These are phyloP conservation scores for Zophobas morio DNA, from an alignment of 1,140 invertebrate genomes.

Conservation along the genomic window DNA sequence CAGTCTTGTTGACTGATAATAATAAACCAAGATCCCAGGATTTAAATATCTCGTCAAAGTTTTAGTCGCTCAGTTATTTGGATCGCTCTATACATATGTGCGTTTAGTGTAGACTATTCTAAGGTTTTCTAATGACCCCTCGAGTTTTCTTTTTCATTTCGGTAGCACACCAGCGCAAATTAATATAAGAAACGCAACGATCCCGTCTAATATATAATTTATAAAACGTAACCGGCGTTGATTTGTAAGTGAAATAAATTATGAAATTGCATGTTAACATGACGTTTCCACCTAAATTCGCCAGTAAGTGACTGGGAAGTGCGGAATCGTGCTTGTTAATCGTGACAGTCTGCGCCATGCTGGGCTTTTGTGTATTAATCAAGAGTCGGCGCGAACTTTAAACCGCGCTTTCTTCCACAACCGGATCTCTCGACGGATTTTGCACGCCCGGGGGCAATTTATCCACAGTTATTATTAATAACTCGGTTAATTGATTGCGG, in stretches of 20 bases:
- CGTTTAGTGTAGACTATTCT: too few relatives aligned
- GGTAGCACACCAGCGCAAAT: too few relatives aligned
- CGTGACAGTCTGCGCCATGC: constrained; percentile 59
- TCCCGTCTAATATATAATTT: constrained; percentile 47
- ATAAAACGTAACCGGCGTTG: constrained; percentile 51
- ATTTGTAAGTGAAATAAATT: constrained; percentile 62
- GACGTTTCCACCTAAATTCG: constrained; percentile 56
- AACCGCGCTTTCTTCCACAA: constrained; percentile 23
- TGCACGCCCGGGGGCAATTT: constrained; percentile 35
- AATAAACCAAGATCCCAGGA: too few relatives aligned
- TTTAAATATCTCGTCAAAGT: too few relatives aligned
- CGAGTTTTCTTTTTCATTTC: too few relatives aligned
- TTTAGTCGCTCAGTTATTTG: too few relatives aligned
- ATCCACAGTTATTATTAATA: constrained; percentile 35
- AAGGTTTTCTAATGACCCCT: too few relatives aligned
- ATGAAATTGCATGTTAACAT: constrained; percentile 59
- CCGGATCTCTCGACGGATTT: constrained; percentile 24
- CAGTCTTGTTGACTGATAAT: too few relatives aligned
- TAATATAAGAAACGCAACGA: constrained; percentile 2
- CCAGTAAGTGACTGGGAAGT: constrained; percentile 57
- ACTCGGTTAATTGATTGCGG: constrained; percentile 47
- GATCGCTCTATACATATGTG: too few relatives aligned
- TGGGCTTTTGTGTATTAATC: constrained; percentile 55
- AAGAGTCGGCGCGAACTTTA: constrained; percentile 42
- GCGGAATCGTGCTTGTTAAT: constrained; percentile 57